phyloP scores from a whole-genome alignment of 1,140 invertebrate genomes.

The Archegozetes longisetosus region DNA sequence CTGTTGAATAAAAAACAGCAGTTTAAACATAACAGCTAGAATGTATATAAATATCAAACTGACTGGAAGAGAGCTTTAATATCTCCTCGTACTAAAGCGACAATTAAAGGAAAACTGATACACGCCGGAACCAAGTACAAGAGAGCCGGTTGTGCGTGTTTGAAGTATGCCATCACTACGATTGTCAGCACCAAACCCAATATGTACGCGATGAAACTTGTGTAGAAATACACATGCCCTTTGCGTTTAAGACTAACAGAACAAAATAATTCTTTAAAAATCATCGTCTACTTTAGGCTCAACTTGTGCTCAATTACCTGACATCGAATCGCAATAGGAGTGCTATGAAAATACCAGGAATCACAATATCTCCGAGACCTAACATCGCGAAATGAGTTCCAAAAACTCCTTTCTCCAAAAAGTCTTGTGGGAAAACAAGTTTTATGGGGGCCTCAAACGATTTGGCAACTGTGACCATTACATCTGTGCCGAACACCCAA shows the following conservation, averaged over 20 bases:
- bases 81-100: slow-evolving; percentile 81
- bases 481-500: slow-evolving; percentile 98
- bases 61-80: slow-evolving; percentile 75
- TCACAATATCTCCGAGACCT: slow-evolving; percentile 94
- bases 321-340: slow-evolving; percentile 87
- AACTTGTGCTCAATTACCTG: slow-evolving; percentile 31
- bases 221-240: slow-evolving; percentile 77
- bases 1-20: not conserved
- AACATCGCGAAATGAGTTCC: slow-evolving; percentile 97
- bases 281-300: slow-evolving; percentile 11
- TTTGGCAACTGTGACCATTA: slow-evolving; percentile 99
- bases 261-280: slow-evolving; percentile 29
- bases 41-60: slow-evolving; percentile 31
- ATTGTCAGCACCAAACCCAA: slow-evolving; percentile 83
- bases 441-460: slow-evolving; percentile 99
- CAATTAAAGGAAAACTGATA: slow-evolving; percentile 62
- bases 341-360: slow-evolving; percentile 98
- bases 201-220: slow-evolving; percentile 87
- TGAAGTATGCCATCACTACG: slow-evolving; percentile 94
- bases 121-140: slow-evolving; percentile 94
- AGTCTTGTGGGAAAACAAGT: slow-evolving; percentile 95
- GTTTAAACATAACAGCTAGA: not conserved
- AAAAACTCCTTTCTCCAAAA: slow-evolving; percentile 74
- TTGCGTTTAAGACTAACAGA: slow-evolving; percentile 72
- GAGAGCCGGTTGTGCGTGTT: slow-evolving; percentile 94